Base-by-base conservation (phyloP, 2,888 invertebrate species). In the Clistopyga incitator region DNA sequence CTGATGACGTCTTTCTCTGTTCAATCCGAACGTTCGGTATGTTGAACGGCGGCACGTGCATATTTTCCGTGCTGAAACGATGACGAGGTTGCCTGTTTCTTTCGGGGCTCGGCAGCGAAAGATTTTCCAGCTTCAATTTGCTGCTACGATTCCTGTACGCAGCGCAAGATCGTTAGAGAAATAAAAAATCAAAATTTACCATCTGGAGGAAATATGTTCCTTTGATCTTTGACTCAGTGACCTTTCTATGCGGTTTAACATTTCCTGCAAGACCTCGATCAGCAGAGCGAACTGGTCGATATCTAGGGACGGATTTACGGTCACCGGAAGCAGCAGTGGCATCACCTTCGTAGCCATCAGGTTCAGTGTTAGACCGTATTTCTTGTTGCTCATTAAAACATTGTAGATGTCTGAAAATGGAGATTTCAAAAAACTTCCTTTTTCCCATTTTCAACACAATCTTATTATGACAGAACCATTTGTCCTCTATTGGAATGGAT, bases 281-380 rank as follows among this genome's bases (percentile, higher is more conserved):
- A 98, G 94, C 87, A 95, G 94, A 78, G 96, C 96, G 92, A 97
- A 98, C 93, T 98, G 97, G 87, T 97, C 97, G 90, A 98, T 94
- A 92, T 96, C 97, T 84, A 98, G 94, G 56, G 96, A 95, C 15
- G 98, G 97, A 94, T 98, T 98, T 81, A 99, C 97, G 0, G 98
- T 97, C 92, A 98, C 98, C 23, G 99, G 99, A 80, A 98, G 96
- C 75, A 99, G 95, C 15, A 97, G 96, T 8, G 99, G 99, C 95
- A 99, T 97, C 90, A 98, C 98, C 91, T 97, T 96, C 13, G 97
- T 98, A 8, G 99, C 99, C 96, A 99, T 97, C 89, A 98, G 95
- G 92, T 97, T 98, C 67, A 98, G 96, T 3, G 97, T 97, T 87
- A 99, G 94, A 54, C 98, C 98, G 93, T 97, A 98, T 91, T 96